Evolutionary conservation across 2,113 vertebrate species (phyloP).

Genomic region (Pelmatolapia mariae): DNA sequence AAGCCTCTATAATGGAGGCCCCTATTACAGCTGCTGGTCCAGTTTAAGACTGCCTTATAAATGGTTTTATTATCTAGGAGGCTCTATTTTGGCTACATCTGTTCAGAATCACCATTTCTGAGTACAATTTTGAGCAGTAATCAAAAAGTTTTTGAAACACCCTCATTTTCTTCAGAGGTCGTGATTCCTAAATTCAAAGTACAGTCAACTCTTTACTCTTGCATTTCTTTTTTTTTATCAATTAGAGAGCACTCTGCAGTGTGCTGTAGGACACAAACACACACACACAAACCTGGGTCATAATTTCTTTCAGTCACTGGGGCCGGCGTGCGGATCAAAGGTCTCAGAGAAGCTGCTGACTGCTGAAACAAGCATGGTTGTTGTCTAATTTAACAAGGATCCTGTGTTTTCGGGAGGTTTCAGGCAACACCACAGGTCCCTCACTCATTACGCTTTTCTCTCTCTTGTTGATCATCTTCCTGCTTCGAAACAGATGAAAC

Average conservation of each 20-base stretch:
- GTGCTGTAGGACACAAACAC: background rate
- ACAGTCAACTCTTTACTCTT: background rate
- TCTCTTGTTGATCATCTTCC: constrained; percentile 37
- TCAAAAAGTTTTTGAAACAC: constrained; percentile 17
- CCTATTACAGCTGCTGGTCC: constrained; percentile 47
- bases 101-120: background rate
- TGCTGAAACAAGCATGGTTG: constrained; percentile 18
- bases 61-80: constrained; percentile 46
- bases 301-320: background rate
- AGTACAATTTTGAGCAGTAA: background rate
- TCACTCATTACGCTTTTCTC: constrained; percentile 35
- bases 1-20: constrained; percentile 50
- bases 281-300: background rate
- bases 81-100: background rate
- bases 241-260: background rate
- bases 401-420: background rate
- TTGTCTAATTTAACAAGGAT: constrained; percentile 27
- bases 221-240: background rate
- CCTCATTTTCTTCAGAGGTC: background rate
- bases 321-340: constrained; percentile 38
- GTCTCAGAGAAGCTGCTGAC: constrained; percentile 32
- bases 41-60: constrained; percentile 21
- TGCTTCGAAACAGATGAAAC: constrained; percentile 43
- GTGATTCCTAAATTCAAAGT: background rate
- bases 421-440: constrained; percentile 39